Conservation (phyloP, 1,140 invertebrate genomes). For the Zaprionus vittiger region DNA sequence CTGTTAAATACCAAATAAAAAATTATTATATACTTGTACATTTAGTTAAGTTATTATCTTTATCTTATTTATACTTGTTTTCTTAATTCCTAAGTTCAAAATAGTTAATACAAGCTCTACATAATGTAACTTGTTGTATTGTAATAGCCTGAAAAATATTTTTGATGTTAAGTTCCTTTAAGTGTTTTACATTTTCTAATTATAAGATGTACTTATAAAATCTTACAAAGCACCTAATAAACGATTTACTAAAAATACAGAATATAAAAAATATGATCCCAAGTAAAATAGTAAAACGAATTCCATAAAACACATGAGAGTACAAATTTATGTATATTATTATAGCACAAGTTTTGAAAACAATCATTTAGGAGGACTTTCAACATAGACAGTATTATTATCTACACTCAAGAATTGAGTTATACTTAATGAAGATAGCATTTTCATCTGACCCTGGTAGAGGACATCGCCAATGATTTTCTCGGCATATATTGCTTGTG, state of each 20-base stretch:
- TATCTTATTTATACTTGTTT: neutral
- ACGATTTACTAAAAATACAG: neutral
- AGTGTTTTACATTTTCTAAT: neutral
- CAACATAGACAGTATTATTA: conserved; percentile 71
- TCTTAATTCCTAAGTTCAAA: neutral
- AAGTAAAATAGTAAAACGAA: conserved; percentile 11
- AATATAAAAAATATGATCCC: neutral
- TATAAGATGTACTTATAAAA: neutral
- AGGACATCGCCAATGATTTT: conserved; percentile 84
- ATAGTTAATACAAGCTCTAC: neutral
- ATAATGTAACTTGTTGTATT: neutral
- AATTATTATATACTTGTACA: neutral
- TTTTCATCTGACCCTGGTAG: conserved; percentile 85
- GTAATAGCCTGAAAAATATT: neutral
- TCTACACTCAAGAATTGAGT: conserved; percentile 73
- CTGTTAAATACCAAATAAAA: neutral
- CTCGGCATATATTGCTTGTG: conserved; percentile 84
- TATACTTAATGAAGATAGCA: conserved; percentile 74
- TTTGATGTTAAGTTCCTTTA: neutral
- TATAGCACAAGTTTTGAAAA: conserved; percentile 50
- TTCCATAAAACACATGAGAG: conserved; percentile 33
- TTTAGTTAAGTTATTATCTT: neutral
- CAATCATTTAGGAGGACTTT: conserved; percentile 73
- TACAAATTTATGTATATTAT: conserved; percentile 62
- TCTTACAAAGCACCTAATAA: neutral